Evolutionary conservation across 2,797 vertebrate species (phyloP), one percentile per base, ranked within the genome.

Genomic region (Syngnathus acus): DNA sequence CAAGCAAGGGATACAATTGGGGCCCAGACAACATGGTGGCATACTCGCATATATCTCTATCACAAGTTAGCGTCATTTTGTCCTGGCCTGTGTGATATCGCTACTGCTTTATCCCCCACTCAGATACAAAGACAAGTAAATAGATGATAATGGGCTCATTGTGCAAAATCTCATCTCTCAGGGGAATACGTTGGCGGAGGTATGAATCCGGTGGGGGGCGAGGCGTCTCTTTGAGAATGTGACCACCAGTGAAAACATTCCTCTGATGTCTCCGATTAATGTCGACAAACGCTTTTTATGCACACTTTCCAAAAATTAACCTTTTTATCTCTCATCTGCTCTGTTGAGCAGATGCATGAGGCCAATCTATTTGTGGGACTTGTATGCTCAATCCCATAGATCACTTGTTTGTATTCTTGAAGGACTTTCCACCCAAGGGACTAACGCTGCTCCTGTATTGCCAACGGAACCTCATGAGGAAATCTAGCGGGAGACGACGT

Each of bases 61-160:
- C 39, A 43, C 39, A 16, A 62, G n/a, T 62, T 45, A 62, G 60
- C 42, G 14, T 58, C 14, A 9, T 58, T 9, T 9, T 37, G 55
- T 38, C 68, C 14, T 4, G 45, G 40, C 64, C 54, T 74, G 47
- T 64, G 60, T 69, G 62, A 66, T 66, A 74, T 67, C 65, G 65
- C 63, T 43, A 7, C 63, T 74, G 71, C 45, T 77, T 76, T 70
- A 68, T 75, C 67, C 66, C 37, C 23, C 51, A 8, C 45, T 71
- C 72, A 72, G 67, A 79, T 72, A 68, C 70, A 78, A 78, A 68
- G 69, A 75, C 62, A 72, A 70, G 68, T 73, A 81, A 84, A 85
- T 58, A 68, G 54, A 71, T 13, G 7, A 84, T 76, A 84, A 80
- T 78, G 65, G 73, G 37, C 61, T 73, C 74, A 71, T 77, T 88